Percentiles rank a stretch among this genome's conserved stretches.
Evolutionary conservation across 2,888 invertebrate species (phyloP).

Genomic region (Sesamia inferens): DNA sequence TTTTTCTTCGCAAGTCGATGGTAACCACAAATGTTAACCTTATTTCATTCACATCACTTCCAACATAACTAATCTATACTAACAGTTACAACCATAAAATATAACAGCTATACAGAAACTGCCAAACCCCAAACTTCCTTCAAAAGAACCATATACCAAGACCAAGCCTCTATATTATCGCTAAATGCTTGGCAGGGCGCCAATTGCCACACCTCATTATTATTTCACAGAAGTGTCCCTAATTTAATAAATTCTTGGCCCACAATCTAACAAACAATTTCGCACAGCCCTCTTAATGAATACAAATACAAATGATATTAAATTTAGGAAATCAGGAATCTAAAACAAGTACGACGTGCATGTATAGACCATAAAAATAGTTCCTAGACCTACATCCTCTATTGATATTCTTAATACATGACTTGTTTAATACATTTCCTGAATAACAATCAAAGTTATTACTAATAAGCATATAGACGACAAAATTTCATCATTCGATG

Average conservation of each 20-base stretch:
- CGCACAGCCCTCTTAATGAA: slow-evolving; percentile 47
- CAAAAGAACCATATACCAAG: not conserved
- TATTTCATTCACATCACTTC: not conserved
- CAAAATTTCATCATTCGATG: slow-evolving; percentile 35
- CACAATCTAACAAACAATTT: slow-evolving; percentile 50
- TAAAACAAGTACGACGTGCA: not conserved
- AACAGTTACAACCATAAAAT: not conserved
- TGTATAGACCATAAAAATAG: slow-evolving; percentile 52
- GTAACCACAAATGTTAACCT: not conserved
- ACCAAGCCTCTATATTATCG: slow-evolving; percentile 3
- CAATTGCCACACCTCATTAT: slow-evolving; percentile 34
- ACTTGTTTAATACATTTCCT: slow-evolving; percentile 23
- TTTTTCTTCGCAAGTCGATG: not conserved
- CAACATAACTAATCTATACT: not conserved
- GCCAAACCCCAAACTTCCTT: not conserved
- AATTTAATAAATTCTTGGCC: slow-evolving; percentile 55
- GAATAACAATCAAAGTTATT: slow-evolving; percentile 54
- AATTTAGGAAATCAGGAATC: slow-evolving; percentile 49
- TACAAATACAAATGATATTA: slow-evolving; percentile 45
- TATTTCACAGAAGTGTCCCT: slow-evolving; percentile 46
- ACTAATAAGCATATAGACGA: slow-evolving; percentile 57
- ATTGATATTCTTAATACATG: slow-evolving; percentile 53
- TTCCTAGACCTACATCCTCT: slow-evolving; percentile 42
- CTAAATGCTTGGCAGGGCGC: slow-evolving; percentile 23
- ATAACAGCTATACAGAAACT: not conserved